A percentile compares a stretch with the other conserved stretches of the same genome.
Conservation (phyloP, 2,888 invertebrate species). For the Rhamphomyia laevipes region DNA sequence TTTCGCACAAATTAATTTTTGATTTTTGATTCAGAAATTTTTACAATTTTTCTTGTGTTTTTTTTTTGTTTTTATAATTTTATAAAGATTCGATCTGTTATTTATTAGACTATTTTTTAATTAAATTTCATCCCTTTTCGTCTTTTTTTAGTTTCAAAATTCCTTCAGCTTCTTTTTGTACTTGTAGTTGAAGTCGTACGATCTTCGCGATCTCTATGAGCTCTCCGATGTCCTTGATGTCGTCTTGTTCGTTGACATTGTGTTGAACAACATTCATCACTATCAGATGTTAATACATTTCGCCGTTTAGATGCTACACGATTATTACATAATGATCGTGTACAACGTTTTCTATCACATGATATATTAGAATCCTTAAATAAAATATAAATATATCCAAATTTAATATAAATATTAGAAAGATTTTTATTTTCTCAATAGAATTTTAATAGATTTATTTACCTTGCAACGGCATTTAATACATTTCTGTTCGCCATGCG, state of each 20-base stretch:
- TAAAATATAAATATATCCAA: constrained; percentile 19
- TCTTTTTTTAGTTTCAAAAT: too few relatives aligned
- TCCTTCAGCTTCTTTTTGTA: constrained; percentile 1
- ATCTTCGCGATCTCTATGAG: constrained; percentile 22
- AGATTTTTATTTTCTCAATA: neutral
- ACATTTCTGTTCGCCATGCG: constrained; percentile 80
- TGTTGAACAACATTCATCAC: constrained; percentile 34
- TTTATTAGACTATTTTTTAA: too few relatives aligned
- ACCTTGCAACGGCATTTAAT: constrained; percentile 88
- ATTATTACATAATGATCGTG: constrained; percentile 56
- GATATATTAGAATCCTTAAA: constrained; percentile 73
- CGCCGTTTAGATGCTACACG: constrained; percentile 38
- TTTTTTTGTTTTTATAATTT: neutral
- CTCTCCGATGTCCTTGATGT: constrained; percentile 33
- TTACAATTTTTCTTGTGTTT: neutral
- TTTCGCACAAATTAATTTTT: too few relatives aligned
- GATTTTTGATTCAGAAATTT: too few relatives aligned
- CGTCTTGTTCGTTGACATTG: constrained; percentile 34
- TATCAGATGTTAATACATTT: constrained; percentile 39
- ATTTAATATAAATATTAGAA: constrained; percentile 7
- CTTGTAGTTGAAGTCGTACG: constrained; percentile 10
- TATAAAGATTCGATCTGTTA: too few relatives aligned
- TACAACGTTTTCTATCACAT: constrained; percentile 71
- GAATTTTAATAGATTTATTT: constrained; percentile 25
- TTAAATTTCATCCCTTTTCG: too few relatives aligned